These are phyloP conservation scores for Promerops cafer DNA, from an alignment of 2,113 vertebrate genomes.

Conservation along the genomic window DNA sequence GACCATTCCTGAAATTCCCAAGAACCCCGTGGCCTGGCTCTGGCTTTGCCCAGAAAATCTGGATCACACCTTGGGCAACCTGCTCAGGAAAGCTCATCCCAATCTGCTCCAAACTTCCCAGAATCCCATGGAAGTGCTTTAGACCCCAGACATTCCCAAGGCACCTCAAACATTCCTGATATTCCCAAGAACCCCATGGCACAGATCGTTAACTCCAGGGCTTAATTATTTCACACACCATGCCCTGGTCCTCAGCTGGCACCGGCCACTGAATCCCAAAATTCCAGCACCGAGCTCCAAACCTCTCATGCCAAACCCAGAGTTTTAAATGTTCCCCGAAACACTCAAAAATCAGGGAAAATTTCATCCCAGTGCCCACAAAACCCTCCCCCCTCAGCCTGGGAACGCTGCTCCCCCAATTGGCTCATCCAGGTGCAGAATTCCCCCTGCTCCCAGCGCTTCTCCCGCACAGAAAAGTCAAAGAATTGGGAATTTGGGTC, in stretches of 20 bases:
- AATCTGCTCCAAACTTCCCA: neutral
- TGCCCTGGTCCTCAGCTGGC: rapidly evolving
- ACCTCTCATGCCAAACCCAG: too few species aligned
- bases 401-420: rapidly evolving
- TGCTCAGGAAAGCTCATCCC: neutral
- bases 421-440: neutral
- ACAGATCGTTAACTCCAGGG: neutral
- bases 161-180: too few species aligned
- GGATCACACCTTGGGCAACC: neutral
- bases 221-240: neutral
- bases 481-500: neutral
- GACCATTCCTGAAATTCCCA: neutral
- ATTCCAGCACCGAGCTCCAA: neutral
- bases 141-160: too few species aligned
- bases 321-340: rapidly evolving
- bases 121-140: too few species aligned
- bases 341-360: neutral
- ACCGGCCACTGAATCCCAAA: neutral
- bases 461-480: neutral
- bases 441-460: neutral
- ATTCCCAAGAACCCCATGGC: too few species aligned
- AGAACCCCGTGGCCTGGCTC: rapidly evolving
- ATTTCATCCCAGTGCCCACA: neutral
- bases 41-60: neutral
- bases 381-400: neutral